Conservation (phyloP, 2,888 invertebrate species). For the Callosobruchus maculatus region DNA sequence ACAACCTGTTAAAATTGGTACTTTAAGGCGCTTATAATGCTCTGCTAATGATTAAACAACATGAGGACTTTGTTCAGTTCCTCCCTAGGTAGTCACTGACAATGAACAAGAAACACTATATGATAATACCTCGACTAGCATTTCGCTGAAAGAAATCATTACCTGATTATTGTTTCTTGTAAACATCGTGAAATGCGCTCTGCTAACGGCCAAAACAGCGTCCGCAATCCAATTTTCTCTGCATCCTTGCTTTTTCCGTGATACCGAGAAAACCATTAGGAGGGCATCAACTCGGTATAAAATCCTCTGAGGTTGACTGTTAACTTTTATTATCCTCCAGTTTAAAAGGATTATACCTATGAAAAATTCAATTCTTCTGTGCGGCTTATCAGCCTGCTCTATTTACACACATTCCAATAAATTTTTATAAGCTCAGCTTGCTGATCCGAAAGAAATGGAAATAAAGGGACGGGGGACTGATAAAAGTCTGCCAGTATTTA, state of each 20-base stretch:
- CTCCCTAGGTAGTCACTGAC: too few relatives aligned
- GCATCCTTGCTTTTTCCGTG: neutral
- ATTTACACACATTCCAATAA: neutral
- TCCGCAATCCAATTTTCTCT: neutral
- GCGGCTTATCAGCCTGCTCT: neutral
- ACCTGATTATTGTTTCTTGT: neutral
- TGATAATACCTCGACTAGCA: neutral
- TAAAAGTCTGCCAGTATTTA: neutral
- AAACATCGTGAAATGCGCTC: neutral
- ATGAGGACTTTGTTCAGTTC: too few relatives aligned
- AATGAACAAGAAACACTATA: too few relatives aligned
- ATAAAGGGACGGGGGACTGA: neutral
- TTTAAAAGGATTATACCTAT: neutral
- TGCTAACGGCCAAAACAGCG: neutral
- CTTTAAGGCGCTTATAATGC: too few relatives aligned
- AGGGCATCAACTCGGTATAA: neutral
- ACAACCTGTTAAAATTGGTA: too few relatives aligned
- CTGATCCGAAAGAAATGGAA: conserved; percentile 1
- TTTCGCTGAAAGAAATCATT: neutral
- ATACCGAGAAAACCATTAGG: neutral
- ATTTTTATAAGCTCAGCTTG: conserved; percentile 1
- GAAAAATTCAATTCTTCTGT: conserved; percentile 1
- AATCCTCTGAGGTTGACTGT: neutral
- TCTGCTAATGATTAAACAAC: too few relatives aligned
- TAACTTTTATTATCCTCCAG: conserved; percentile 3